Percentiles rank a stretch among this genome's conserved stretches.
Evolutionary conservation across 2,113 vertebrate genomes (phyloP).

Genomic region (Mesoclemmys tuberculata): DNA sequence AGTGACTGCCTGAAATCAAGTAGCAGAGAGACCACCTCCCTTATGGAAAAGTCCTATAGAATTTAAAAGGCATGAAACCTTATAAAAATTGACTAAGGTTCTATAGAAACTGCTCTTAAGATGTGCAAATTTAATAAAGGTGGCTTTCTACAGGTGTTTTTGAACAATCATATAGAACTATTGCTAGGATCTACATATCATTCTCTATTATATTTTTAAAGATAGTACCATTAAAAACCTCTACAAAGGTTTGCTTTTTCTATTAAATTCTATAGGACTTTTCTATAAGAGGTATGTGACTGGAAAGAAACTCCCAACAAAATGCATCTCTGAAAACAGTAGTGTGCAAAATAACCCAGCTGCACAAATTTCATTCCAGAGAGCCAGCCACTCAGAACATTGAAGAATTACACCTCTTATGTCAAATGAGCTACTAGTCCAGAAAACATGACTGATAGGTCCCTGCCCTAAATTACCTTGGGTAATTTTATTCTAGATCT

Average conservation of each 20-base stretch:
- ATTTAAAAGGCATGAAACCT: neutral
- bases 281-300: neutral
- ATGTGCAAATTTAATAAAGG: neutral
- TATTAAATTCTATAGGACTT: neutral
- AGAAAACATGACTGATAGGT: neutral
- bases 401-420: neutral
- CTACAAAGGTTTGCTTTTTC: neutral
- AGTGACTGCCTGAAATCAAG: neutral
- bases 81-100: neutral
- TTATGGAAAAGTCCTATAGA: neutral
- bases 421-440: neutral
- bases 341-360: neutral
- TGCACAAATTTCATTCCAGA: neutral
- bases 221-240: neutral
- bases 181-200: neutral
- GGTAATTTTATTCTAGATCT: constrained; percentile 10
- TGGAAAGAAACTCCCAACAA: neutral
- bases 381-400: neutral
- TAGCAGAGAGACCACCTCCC: neutral
- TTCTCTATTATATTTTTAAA: neutral
- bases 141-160: neutral
- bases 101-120: neutral
- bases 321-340: neutral
- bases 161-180: neutral
- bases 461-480: neutral